phyloP scores from a whole-genome alignment of 2,888 invertebrate species.

The Clunio marinus region DNA sequence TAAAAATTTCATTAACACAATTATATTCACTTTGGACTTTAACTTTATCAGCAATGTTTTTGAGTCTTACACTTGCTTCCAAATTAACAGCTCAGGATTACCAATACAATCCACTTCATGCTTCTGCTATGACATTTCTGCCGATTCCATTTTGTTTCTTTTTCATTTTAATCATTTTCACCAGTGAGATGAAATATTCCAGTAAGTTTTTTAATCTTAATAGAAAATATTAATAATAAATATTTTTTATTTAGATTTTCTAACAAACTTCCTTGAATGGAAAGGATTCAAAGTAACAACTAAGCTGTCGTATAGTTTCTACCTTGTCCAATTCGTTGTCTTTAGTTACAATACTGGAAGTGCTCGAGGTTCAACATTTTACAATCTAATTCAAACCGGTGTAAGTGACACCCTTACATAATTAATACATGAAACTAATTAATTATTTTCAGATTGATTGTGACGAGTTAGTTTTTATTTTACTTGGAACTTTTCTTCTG shows the following conservation, averaged over 20 bases:
- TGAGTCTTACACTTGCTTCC: conserved; percentile 59
- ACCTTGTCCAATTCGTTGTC: conserved; percentile 66
- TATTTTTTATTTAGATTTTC: conserved; percentile 49
- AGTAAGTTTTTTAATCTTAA: conserved; percentile 47
- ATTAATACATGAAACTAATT: conserved; percentile 24
- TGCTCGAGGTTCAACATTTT: conserved; percentile 52
- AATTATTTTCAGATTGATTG: conserved; percentile 56
- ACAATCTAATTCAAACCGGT: not conserved
- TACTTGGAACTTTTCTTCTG: conserved; percentile 43
- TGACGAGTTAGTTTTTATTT: conserved; percentile 58
- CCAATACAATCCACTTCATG: conserved; percentile 59
- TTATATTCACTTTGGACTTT: conserved; percentile 46
- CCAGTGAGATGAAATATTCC: conserved; percentile 59
- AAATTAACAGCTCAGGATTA: conserved; percentile 60
- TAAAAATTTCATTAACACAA: conserved; percentile 47
- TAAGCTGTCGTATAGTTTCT: conserved; percentile 65
- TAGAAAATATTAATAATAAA: too few species aligned
- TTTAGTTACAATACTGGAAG: conserved; percentile 66
- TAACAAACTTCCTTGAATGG: conserved; percentile 58
- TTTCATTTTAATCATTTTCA: conserved; percentile 63
- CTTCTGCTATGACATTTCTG: conserved; percentile 68
- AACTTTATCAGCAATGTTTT: conserved; percentile 53
- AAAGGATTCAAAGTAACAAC: conserved; percentile 61
- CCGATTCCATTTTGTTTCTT: conserved; percentile 67
- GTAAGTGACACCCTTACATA: not conserved